Evolutionary conservation across 64 coral and sea anemone species (phyloP), one percentile per base, ranked within the genome.

Genomic region (Orbicella faveolata): DNA sequence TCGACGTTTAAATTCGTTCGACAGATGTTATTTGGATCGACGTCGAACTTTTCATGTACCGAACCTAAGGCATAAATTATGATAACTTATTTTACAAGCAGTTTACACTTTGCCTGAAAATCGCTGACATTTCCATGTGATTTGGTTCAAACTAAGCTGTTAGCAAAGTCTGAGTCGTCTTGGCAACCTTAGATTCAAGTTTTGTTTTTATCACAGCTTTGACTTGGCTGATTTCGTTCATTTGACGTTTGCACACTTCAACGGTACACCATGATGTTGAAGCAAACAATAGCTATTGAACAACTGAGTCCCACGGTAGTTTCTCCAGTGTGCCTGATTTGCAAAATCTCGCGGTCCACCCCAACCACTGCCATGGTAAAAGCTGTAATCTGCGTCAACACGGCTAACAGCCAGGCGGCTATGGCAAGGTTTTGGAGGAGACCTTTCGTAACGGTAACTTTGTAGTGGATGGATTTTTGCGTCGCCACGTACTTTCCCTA

Each of bases 251-350:
- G 4, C 74, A 16, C 6, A 76, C 35, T 36, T 36, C 35, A 16
- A 76, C 30, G 74, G 35, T 39, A 76, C 36, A 76, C 74, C 74
- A 76, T 39, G 74, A 76, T 39, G 35, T 76, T 51, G 7, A 76
- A 41, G 37, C 18, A 37, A 2, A 39, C 16, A 17, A 51, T 51
- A 3, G 34, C 15, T 6, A 20, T 39, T 39, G 44, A 41, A 39
- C 30, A 30, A 30, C 30, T 30, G 30, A 30, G 30, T 30, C 30
- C 30, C 30, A 30, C 30, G 30, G 30, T 30, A 30, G 30, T 30
- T 30, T 30, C 30, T 30, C 34, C 18, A 21, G 64, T 23, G 20
- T 16, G 13, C 74, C 35, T 39, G 10, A 2, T 15, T 39, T 39
- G 9, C 6, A 76, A 6, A 19, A 76, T 1, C 36, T 41, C 19